Base-by-base conservation (phyloP, 2,797 vertebrate genomes). In the Brachyalestes nurse region DNA sequence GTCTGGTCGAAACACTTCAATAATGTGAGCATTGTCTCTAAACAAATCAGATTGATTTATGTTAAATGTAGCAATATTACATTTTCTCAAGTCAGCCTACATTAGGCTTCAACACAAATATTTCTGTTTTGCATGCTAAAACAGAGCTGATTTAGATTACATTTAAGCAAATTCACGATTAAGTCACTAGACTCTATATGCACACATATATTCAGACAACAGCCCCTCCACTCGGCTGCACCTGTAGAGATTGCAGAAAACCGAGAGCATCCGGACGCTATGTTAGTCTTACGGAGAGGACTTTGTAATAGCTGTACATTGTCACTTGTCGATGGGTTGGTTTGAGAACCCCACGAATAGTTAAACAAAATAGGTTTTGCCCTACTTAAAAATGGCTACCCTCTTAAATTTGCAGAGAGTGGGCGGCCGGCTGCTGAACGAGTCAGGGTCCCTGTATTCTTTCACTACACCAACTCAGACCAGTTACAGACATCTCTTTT, bases 371-470 rank as follows among this genome's bases (percentile, higher is more conserved):
- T 19, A 58, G 72, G 51, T 72, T 42, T 81, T 64, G 72, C 75
- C 38, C 13, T 70, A 72, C 38, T 60, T 75, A 78, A 87, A 87
- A 72, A 87, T 79, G 65, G 77, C 78, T 77, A 83, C 70, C 80
- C 79, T 75, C 25, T 70, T 57, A 72, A 47, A 72, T 49, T 58
- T 49, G 60, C 72, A 61, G 28, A 53, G 69, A 80, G 78, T 65
- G 80, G 79, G 65, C 74, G 70, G 62, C 69, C 62, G 69, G 60
- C 75, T 62, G 10, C 21, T 62, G 51, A 83, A 62, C 75, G 47
- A 78, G 71, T 62, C 40, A 42, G 34, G 7, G 72, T 55, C 55
- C 60, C 28, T 7, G 71, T 21, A 23, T 16, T 12, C 19, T 8
- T n/a, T 66, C 25, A 16, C 21, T 6, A 49, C n/a, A 28, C 28